A percentile compares a stretch with the other conserved stretches of the same genome.
Conservation (phyloP, 2,797 vertebrate species). For the Acridotheres tristis region DNA sequence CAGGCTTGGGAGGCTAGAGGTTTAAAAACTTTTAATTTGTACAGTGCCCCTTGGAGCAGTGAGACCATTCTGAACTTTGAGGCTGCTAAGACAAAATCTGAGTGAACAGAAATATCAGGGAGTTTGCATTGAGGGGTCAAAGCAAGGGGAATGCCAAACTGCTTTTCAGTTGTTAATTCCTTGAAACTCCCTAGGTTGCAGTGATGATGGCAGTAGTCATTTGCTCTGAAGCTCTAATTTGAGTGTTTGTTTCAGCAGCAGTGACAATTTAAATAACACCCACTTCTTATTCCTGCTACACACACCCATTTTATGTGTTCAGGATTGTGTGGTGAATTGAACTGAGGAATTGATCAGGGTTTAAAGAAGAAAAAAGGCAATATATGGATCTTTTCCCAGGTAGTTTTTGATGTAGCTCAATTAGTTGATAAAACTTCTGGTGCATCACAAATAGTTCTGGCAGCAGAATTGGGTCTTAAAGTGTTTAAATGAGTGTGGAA, state of each 20-base stretch:
- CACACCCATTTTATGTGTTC: slow-evolving; percentile 1
- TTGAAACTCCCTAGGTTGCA: background rate
- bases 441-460: background rate
- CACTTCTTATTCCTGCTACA: background rate
- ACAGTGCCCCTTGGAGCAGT: rapidly evolving
- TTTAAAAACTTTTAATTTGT: background rate
- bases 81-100: background rate
- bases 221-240: slow-evolving; percentile 43
- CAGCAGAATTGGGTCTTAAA: background rate
- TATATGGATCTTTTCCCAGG: background rate
- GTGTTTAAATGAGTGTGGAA: background rate
- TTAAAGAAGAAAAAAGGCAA: background rate
- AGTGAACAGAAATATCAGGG: background rate
- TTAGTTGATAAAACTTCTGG: background rate
- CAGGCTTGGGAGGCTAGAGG: background rate
- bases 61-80: background rate
- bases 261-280: slow-evolving; percentile 41
- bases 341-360: background rate
- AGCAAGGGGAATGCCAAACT: background rate
- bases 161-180: background rate
- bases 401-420: background rate
- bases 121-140: background rate
- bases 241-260: slow-evolving; percentile 23
- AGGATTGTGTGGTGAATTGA: background rate
- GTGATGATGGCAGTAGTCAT: slow-evolving; percentile 3